phyloP scores from a whole-genome alignment of 2,888 invertebrate species.

The Cataglyphis albicans region DNA sequence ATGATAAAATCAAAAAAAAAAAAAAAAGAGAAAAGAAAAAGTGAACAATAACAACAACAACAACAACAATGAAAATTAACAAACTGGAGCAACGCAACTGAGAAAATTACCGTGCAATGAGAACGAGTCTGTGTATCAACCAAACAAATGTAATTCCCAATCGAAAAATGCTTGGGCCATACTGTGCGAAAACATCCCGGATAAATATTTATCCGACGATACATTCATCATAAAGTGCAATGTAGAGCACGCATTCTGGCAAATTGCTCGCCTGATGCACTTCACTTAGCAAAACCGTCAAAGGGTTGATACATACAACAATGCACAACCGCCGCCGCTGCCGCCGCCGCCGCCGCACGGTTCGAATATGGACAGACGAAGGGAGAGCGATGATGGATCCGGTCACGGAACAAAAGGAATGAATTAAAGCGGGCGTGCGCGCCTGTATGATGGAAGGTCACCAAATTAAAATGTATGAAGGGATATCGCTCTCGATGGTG shows the following conservation, averaged over 20 bases:
- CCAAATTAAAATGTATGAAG: slow-evolving; percentile 71
- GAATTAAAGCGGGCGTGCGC: slow-evolving; percentile 69
- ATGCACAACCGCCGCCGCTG: slow-evolving; percentile 46
- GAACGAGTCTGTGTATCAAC: neutral
- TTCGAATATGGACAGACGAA: slow-evolving; percentile 57
- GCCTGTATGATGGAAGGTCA: slow-evolving; percentile 61
- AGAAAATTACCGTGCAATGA: neutral
- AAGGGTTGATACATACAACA: slow-evolving; percentile 63
- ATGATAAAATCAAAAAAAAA: neutral
- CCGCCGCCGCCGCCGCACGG: slow-evolving; percentile 3
- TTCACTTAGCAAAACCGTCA: slow-evolving; percentile 63
- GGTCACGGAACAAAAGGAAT: slow-evolving; percentile 72
- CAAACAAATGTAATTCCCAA: neutral
- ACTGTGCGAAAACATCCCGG: neutral
- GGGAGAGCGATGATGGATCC: slow-evolving; percentile 70
- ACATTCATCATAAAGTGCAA: slow-evolving; percentile 14
- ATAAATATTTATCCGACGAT: slow-evolving; percentile 46
- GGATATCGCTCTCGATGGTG: slow-evolving; percentile 54
- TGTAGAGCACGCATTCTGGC: slow-evolving; percentile 56
- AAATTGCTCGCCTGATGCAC: slow-evolving; percentile 69
- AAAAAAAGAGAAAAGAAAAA: neutral
- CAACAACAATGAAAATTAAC: neutral
- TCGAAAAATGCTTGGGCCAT: neutral
- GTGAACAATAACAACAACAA: neutral
- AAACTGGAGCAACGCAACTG: slow-evolving; percentile 6